Evolutionary conservation across 2,113 vertebrate genomes (phyloP), one percentile per base, ranked within the genome.

Genomic region (Mobula birostris): DNA sequence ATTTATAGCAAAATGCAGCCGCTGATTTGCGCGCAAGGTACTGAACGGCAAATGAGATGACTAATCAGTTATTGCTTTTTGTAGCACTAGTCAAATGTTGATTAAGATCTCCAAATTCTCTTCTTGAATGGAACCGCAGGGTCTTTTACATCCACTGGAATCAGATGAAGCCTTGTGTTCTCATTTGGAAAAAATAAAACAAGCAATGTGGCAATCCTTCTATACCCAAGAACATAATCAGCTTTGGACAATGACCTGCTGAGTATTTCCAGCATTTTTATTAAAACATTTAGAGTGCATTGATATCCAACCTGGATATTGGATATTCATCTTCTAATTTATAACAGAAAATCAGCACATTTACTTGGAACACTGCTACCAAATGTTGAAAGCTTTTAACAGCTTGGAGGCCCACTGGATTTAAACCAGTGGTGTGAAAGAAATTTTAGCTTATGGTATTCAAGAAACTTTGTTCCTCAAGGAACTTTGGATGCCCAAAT

Each of bases 1-100:
- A 15, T 70, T 70, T 61, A 11, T 8, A 68, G 85, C 17, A 27
- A 90, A 90, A 90, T 90, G 85, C 61, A 66, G 85, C 85, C n/a
- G 61, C 85, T 19, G 66, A 90, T 90, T 90, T 90, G 85, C 85
- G 85, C 85, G 8, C 7, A 19, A 90, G n/a, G n/a, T 68, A 66
- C 61, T 63, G n/a, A 90, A 36, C 85, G 66, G 58, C 85, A 88
- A n/a, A 61, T n/a, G 58, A 32, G 61, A 66, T n/a, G 58, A 90
- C 61, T 90, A 61, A 90, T 63, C 58, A 61, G 27, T 87, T 88
- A 63, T 32, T n/a, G 17, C 32, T 27, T 77, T 85, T 88, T 29
- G 58, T 66, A 32, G 58, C 85, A n/a, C 14, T 88, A n/a, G 85
- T 63, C 12, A 14, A n/a, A 66, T 88, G 82, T 61, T 11, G 56